Base-by-base conservation (phyloP, 2,113 vertebrate genomes). In the Sorex fumeus region DNA sequence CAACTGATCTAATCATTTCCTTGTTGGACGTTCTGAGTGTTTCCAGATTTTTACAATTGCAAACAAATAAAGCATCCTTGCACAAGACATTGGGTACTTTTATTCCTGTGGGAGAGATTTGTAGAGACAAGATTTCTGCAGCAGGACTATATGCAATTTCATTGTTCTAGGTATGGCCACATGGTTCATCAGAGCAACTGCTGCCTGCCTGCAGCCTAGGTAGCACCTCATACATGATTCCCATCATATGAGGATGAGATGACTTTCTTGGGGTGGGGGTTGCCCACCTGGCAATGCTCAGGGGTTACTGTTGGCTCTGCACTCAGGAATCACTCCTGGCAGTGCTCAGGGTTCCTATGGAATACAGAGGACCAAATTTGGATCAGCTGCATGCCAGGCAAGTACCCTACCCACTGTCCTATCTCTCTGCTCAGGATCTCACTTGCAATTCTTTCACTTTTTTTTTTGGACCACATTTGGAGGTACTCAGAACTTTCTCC, bases 51-150 rank as follows among this genome's bases (percentile, higher is more conserved):
- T 69, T 30, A 11, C 75, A 25, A 43, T 62, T 84, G 53, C 47
- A 88, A 86, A 91, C 79, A 94, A 93, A 94, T 95, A 95, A 96
- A 62, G 60, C 34, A 27, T 28, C 57, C 18, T 62, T 88, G 25
- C 69, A 64, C 6, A n/a, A 32, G 47, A 8, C 15, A 12, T 19
- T 21, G 79, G 45, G 32, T 90, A 36, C 23, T 94, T 95, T 91
- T 77, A 72, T 81, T 95, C 92, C 83, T 70, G 23, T 60, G 82
- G 76, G 67, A 60, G 19, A 57, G 15, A 71, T 45, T 82, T 9
- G 13, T 25, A 3, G 5, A 50, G 23, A 70, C 30, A 32, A 30
- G 67, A 23, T 76, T 87, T 74, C 34, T 28, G 30, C 12, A 70
- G 64, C 90, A 89, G 80, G 93, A 66, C 50, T 16, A 2, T 27